Percentiles rank a stretch among this genome's conserved stretches.
Conservation (phyloP, 2,888 invertebrate species). For the Heterodera filipjevi region DNA sequence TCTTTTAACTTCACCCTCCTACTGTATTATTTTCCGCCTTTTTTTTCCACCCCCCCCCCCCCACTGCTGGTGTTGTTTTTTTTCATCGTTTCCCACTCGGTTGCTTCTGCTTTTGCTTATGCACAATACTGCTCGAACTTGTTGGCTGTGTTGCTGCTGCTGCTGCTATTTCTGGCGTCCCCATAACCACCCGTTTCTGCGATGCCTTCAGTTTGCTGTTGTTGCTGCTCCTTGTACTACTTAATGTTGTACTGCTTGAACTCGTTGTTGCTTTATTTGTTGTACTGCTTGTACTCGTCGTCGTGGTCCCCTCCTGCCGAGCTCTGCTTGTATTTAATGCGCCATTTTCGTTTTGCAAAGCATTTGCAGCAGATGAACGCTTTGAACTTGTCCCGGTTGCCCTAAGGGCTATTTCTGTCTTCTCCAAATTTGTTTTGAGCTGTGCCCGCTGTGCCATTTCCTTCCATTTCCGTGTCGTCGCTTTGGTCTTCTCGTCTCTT, state of each 20-base stretch:
- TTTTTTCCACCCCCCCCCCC: too few relatives aligned
- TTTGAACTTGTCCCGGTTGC: not conserved
- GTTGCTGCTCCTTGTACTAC: too few relatives aligned
- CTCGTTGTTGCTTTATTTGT: not conserved
- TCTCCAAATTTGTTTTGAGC: not conserved
- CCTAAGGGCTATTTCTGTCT: not conserved
- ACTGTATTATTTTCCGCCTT: too few relatives aligned
- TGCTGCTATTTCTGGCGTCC: not conserved
- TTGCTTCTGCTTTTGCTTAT: too few relatives aligned
- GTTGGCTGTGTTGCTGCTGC: not conserved
- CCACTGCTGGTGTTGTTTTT: too few relatives aligned
- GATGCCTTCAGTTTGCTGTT: not conserved
- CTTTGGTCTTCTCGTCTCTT: not conserved
- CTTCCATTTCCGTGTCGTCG: constrained; percentile 1
- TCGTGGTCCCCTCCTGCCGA: not conserved
- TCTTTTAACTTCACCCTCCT: too few relatives aligned
- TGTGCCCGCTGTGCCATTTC: not conserved
- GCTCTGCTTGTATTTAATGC: not conserved
- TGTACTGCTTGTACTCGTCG: not conserved
- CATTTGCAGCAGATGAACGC: not conserved
- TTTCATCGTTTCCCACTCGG: too few relatives aligned
- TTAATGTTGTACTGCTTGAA: not conserved
- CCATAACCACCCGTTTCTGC: not conserved
- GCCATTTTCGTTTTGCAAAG: not conserved
- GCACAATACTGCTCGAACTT: not conserved